A percentile compares a stretch with the other conserved stretches of the same genome.
These are phyloP conservation scores for Entomobrya multifasciata DNA, from an alignment of 2,888 invertebrate species.

Conservation along the genomic window DNA sequence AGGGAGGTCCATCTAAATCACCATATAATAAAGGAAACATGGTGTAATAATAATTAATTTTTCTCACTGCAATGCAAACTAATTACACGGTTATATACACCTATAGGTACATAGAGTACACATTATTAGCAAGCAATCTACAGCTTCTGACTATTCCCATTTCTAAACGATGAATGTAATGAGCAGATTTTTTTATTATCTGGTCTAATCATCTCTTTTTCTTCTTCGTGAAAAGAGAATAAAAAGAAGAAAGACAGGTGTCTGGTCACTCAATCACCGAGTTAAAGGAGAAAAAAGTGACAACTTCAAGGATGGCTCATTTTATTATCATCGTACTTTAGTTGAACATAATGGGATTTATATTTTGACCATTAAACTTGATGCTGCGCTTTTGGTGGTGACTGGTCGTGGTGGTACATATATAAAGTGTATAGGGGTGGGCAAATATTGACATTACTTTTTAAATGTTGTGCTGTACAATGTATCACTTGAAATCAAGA, in stretches of 20 bases:
- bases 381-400: neutral
- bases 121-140: constrained; percentile 34
- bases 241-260: constrained; percentile 69
- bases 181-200: constrained; percentile 11
- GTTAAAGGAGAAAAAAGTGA: constrained; percentile 52
- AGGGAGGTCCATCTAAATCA: constrained; percentile 57
- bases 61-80: constrained; percentile 66
- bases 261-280: constrained; percentile 68
- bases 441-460: constrained; percentile 15
- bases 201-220: constrained; percentile 10
- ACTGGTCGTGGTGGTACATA: neutral
- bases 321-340: constrained; percentile 51
- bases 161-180: neutral
- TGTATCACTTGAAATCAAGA: neutral
- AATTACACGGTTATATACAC: constrained; percentile 64
- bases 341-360: constrained; percentile 42
- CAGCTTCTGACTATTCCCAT: constrained; percentile 57
- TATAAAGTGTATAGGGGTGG: neutral
- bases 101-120: neutral
- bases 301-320: constrained; percentile 63
- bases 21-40: constrained; percentile 67
- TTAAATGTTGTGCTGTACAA: constrained; percentile 13
- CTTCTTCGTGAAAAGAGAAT: neutral
- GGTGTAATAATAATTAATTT: constrained; percentile 71
- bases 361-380: constrained; percentile 40